Conservation (phyloP, 2,797 vertebrate species). For the Zenarchopterus dispar region DNA sequence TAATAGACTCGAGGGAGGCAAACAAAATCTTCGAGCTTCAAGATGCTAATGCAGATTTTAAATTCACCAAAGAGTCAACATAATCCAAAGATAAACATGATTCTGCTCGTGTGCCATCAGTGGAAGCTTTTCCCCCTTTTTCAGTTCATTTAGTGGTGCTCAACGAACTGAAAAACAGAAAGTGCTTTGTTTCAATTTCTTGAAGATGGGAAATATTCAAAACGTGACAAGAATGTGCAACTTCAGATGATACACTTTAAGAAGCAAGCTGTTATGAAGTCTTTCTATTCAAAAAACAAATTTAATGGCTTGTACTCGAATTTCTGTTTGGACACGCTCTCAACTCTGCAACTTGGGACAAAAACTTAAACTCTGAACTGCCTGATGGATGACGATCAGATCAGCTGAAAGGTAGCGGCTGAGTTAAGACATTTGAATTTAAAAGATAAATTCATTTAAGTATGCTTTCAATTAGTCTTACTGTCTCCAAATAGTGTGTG, state of each 20-base stretch:
- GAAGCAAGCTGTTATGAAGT: not conserved
- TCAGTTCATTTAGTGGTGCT: not conserved
- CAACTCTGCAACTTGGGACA: conserved; percentile 4
- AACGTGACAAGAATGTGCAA: conserved; percentile 3
- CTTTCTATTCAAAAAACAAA: not conserved
- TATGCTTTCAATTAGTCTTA: not conserved
- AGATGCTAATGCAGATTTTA: not conserved
- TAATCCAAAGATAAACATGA: not conserved
- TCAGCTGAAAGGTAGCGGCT: conserved; percentile 7
- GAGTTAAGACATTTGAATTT: conserved; percentile 27
- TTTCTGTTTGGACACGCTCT: conserved; percentile 3
- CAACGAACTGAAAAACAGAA: too few relatives aligned
- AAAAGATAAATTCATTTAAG: conserved; percentile 15
- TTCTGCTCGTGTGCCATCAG: too few relatives aligned
- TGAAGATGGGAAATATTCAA: too few relatives aligned
- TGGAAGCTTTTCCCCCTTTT: not conserved
- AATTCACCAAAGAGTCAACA: too few relatives aligned
- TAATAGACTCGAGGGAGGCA: not conserved
- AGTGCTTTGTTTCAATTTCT: too few relatives aligned
- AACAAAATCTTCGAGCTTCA: not conserved
- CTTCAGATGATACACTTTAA: conserved; percentile 5
- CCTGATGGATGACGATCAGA: conserved; percentile 10
- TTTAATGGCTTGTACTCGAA: not conserved
- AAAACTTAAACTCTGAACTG: conserved; percentile 2
- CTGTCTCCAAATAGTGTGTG: conserved; percentile 1